Conservation (phyloP, 2,888 invertebrate species). For the Bombylius major region DNA sequence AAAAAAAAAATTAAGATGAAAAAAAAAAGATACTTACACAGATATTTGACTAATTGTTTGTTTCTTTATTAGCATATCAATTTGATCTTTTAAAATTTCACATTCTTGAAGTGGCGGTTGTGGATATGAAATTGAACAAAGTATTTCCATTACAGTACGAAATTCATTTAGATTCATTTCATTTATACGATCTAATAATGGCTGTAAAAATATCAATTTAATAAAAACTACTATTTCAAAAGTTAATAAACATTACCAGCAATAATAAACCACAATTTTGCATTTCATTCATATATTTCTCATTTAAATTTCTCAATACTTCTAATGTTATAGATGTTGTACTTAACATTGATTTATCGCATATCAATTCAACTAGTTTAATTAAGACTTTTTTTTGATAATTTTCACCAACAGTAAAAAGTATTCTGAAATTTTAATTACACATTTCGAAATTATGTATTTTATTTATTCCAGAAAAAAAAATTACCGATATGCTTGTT, state of each 20-base stretch:
- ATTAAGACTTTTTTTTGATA: constrained; percentile 29
- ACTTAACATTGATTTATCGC: constrained; percentile 26
- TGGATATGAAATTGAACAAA: constrained; percentile 61
- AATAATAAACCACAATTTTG: constrained; percentile 32
- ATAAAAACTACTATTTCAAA: neutral
- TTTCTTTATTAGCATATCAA: constrained; percentile 75
- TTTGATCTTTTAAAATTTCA: constrained; percentile 64
- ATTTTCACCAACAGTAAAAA: constrained; percentile 27
- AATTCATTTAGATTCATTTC: constrained; percentile 60
- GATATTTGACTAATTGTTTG: constrained; percentile 57
- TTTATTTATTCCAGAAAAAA: constrained; percentile 15
- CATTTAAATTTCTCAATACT: constrained; percentile 27
- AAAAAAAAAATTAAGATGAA: neutral
- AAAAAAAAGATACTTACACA: constrained; percentile 26
- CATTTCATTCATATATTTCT: constrained; percentile 25
- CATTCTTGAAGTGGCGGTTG: constrained; percentile 38
- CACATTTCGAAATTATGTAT: no score
- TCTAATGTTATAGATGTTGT: constrained; percentile 27
- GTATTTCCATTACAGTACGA: constrained; percentile 61
- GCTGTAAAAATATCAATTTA: constrained; percentile 26
- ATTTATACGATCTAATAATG: constrained; percentile 62
- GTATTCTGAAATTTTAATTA: constrained; percentile 18
- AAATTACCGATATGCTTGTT: constrained; percentile 41
- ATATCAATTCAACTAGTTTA: constrained; percentile 28
- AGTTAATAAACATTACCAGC: constrained; percentile 17